Evolutionary conservation across 2,113 vertebrate species (phyloP), one percentile per base, ranked within the genome.

Genomic region (Pterocles burchelli): DNA sequence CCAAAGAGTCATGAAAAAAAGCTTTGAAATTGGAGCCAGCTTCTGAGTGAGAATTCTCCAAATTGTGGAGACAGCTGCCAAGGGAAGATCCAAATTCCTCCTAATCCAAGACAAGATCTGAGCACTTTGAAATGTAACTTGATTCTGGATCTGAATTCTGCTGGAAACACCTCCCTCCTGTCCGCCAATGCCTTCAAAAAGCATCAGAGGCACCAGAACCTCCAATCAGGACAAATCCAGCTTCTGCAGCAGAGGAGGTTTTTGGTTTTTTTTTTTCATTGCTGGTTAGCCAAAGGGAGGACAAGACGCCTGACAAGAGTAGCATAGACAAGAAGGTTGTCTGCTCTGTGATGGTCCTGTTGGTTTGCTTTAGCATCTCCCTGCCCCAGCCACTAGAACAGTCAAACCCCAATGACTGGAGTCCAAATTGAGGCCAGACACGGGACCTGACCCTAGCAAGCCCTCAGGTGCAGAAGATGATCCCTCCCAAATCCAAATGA

Each of bases 21-120:
- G 17, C 65, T 86, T 93, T 95, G 92, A 92, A 84, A 89, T 52
- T 0, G 0, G 19, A 41, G 67, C 86, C 91, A 85, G 3, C 83
- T 85, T 82, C 93, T 79, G 85, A 38, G 43, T 95, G 75, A 46
- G 71, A 75, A 76, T 83, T 85, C 78, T 93, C 78, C 74, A 85
- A 83, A 93, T 19, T 33, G 29, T 14, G 2, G 6, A 43, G 63
- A 70, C 33, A 82, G 62, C 78, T 93, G 87, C 58, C 62, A 72
- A 81, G 31, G 49, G 65, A 41, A 94, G 58, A 85, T 85, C 88
- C 78, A 83, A 91, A 82, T 67, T 94, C 70, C 34, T 84, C 13
- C 43, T 93, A 66, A 52, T 73, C 67, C 78, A 70, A 65, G 65
- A 11, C 45, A 38, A 79, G 87, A 85, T 68, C 78, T 66, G 71